Evolutionary conservation across 1,140 invertebrate species (phyloP), one percentile per base, ranked within the genome.

Genomic region (Bombus pyrosoma): DNA sequence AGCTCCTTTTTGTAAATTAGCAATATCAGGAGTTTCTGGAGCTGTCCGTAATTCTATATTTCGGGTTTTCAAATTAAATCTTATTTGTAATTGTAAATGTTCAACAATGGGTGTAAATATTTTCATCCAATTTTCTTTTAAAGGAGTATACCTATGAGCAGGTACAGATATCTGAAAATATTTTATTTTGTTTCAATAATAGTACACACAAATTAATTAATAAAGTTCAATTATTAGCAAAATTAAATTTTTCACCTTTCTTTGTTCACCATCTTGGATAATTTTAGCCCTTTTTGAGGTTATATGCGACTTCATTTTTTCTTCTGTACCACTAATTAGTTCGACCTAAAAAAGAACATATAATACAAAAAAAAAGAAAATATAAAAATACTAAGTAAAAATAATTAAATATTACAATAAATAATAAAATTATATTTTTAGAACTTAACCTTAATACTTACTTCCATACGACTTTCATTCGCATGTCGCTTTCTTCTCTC

Each of bases 111-210:
- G 99, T 77, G 97, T 98, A 92, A 99, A 99, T 89, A 99, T 99
- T 95, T 99, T 99, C 94, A 98, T 95, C 99, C 99, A 99, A 92
- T 98, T 98, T 93, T 99, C 98, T 95, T 99, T 99, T 2, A 99
- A 93, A 28, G 99, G 98, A 53, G 98, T 97, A 91, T 99, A 99
- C 94, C 99, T 97, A 94, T 97, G 97, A 73, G 96, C 92, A 68
- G 97, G 97, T 73, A 98, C 96, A n/a, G 96, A 91, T 68, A 98
- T 94, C 95, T 97, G 95, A 34, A 95, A 92, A 81, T 95, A 92
- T 77, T 72, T 81, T 28, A 59, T n/a, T 25, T 57, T 47, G 4
- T 64, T 78, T 37, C n/a, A 53, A 32, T 69, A 59, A 66, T 53
- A 47, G 37, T 47, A 43, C 8, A 62, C 71, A 74, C 5, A 75